Evolutionary conservation across 2,797 vertebrate genomes (phyloP).

Genomic region (Apogon talboti): DNA sequence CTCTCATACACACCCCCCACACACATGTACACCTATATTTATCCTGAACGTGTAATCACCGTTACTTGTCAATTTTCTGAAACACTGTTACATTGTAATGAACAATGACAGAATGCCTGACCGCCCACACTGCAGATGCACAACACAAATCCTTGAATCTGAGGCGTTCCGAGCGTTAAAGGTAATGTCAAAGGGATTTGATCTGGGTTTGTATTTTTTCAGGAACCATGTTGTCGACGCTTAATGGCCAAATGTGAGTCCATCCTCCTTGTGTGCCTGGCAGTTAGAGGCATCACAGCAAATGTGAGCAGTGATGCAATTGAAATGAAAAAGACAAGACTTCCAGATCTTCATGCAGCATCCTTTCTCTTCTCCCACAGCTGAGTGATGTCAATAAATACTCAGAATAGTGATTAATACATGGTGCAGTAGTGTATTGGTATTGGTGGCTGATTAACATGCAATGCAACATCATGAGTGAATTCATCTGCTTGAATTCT

Average conservation of each 20-base stretch:
- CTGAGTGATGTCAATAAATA: not conserved
- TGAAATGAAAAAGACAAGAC: not conserved
- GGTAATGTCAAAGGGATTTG: not conserved
- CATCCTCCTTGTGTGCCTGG: not conserved
- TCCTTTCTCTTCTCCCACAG: not conserved
- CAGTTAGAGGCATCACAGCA: too few species aligned
- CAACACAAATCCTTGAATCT: constrained; percentile 25
- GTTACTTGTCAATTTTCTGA: constrained; percentile 37
- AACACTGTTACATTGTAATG: constrained; percentile 36
- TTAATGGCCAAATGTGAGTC: too few species aligned
- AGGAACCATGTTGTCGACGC: not conserved
- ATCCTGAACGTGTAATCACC: constrained; percentile 20
- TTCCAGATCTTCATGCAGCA: not conserved
- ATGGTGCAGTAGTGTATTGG: not conserved
- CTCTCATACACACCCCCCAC: constrained; percentile 3
- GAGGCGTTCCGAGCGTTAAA: constrained; percentile 7
- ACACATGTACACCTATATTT: constrained; percentile 10
- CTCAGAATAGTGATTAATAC: accelerated
- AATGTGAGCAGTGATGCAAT: not conserved
- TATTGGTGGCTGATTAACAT: not conserved
- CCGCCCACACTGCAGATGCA: constrained; percentile 47
- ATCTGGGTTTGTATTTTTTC: not conserved
- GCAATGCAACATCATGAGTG: not conserved
- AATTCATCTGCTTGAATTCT: not conserved
- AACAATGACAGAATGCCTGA: constrained; percentile 39